A percentile compares a stretch with the other conserved stretches of the same genome.
These are phyloP conservation scores for Simalia tracyae DNA, from an alignment of 2,797 vertebrate genomes.

Conservation along the genomic window DNA sequence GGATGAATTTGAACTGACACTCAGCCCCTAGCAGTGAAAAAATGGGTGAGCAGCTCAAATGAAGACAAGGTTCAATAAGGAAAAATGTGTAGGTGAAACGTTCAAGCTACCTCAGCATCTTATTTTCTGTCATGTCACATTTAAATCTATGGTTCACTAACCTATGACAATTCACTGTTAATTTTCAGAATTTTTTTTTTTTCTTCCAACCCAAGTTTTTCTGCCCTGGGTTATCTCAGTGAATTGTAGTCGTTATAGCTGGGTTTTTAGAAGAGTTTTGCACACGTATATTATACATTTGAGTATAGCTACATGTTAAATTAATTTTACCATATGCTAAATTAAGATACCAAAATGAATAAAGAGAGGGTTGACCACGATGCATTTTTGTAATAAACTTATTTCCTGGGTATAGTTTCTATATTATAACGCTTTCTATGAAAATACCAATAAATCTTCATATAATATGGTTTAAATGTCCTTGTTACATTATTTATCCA, in stretches of 20 bases:
- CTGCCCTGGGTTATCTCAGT: background rate
- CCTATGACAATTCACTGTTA: background rate
- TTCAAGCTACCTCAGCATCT: background rate
- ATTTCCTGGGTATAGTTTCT: background rate
- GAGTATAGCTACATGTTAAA: background rate
- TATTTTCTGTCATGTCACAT: background rate
- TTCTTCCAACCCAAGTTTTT: background rate
- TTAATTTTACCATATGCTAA: background rate
- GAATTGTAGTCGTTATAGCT: background rate
- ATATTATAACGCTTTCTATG: background rate
- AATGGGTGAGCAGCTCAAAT: background rate
- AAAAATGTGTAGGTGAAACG: background rate
- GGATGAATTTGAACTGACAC: background rate
- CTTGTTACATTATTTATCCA: background rate
- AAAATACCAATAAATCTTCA: background rate
- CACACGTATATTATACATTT: background rate
- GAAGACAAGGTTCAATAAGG: background rate
- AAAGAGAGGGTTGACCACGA: background rate
- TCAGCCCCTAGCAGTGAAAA: background rate
- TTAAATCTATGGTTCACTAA: background rate
- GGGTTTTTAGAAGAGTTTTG: background rate
- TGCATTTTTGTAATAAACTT: background rate
- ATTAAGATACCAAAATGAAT: background rate
- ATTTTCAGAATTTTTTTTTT: background rate
- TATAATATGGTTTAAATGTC: constrained; percentile 3